Evolutionary conservation across 2,797 vertebrate species (phyloP).

Genomic region (Mormyrops attenuatus): DNA sequence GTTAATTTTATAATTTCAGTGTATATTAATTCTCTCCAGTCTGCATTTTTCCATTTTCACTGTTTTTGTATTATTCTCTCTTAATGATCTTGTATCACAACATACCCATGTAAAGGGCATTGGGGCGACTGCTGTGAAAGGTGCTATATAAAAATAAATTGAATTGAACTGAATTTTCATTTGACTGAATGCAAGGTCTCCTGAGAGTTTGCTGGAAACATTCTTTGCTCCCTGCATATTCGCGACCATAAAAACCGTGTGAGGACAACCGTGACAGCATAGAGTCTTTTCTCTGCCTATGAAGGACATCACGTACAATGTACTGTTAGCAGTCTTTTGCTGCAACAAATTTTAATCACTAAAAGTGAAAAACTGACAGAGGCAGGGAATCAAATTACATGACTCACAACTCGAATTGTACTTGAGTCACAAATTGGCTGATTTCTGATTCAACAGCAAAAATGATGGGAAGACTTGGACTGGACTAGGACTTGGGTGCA

Average conservation of each 20-base stretch:
- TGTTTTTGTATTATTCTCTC: not conserved
- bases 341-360: not conserved
- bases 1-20: not conserved
- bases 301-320: not conserved
- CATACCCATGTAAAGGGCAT: not conserved
- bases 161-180: not conserved
- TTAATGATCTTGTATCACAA: not conserved
- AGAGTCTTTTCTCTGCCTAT: not conserved
- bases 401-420: not conserved
- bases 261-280: not conserved
- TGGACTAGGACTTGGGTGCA: not conserved
- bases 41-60: not conserved
- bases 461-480: not conserved
- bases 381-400: not conserved
- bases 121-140: not conserved
- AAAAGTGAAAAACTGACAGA: not conserved
- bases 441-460: not conserved
- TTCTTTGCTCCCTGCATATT: not conserved
- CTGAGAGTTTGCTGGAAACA: not conserved
- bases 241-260: not conserved
- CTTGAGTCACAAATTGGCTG: not conserved
- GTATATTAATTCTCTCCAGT: not conserved
- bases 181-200: not conserved
- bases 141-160: not conserved
- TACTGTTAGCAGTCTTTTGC: not conserved